Conservation (phyloP, 2,888 invertebrate genomes). For the Cryptocephalus moraei region DNA sequence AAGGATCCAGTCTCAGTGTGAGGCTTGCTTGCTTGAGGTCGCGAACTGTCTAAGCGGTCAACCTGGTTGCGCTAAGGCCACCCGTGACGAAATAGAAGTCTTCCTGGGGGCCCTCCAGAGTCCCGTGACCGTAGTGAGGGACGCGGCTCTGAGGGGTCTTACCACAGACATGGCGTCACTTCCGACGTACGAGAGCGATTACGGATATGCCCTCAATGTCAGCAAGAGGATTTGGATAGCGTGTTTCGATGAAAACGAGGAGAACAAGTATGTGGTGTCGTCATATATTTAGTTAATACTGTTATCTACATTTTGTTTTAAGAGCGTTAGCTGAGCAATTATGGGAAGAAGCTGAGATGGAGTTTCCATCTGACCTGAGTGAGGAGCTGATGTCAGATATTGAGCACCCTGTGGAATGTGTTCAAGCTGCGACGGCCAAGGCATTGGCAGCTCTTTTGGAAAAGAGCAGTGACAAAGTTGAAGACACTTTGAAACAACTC, state of each 20-base stretch:
- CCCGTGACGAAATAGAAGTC: conserved; percentile 62
- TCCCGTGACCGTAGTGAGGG: conserved; percentile 60
- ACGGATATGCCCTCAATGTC: conserved; percentile 49
- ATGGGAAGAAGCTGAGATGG: conserved; percentile 50
- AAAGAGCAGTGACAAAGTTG: conserved; percentile 43
- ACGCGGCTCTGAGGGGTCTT: conserved; percentile 69
- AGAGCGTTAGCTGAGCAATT: conserved; percentile 45
- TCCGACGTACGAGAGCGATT: conserved; percentile 48
- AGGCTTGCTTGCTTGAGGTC: conserved; percentile 70
- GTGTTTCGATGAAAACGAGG: conserved; percentile 66
- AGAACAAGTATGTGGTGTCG: conserved; percentile 44
- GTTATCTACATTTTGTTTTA: neutral
- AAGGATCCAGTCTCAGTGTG: conserved; percentile 66
- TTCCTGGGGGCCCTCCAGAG: conserved; percentile 69
- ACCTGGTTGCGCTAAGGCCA: conserved; percentile 50
- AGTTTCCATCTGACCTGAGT: conserved; percentile 42
- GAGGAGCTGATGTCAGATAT: conserved; percentile 56
- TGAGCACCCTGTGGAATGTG: conserved; percentile 69
- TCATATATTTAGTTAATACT: too few species aligned
- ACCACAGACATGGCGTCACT: conserved; percentile 52
- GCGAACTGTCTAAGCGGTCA: conserved; percentile 64
- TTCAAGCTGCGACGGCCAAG: conserved; percentile 74
- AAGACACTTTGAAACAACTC: conserved; percentile 51
- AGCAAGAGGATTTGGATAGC: conserved; percentile 74
- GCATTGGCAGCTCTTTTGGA: conserved; percentile 63